Evolutionary conservation across 2,113 vertebrate genomes (phyloP).

Genomic region (Synodontis membranacea): DNA sequence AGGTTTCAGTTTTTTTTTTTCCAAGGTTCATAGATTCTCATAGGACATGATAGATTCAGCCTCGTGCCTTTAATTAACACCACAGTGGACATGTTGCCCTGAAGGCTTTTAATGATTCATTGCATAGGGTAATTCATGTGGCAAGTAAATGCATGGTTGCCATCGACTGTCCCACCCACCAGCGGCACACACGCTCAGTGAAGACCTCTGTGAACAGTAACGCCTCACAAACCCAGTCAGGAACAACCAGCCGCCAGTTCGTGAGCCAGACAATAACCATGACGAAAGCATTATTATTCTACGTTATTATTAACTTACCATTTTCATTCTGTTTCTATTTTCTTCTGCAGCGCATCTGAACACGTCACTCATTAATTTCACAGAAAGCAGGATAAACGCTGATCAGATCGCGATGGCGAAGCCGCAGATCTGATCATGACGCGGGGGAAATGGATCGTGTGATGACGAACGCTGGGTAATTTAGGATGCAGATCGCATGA

Average conservation of each 20-base stretch:
- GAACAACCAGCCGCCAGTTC: not conserved
- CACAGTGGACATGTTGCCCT: conserved; percentile 27
- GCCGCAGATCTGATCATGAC: not conserved
- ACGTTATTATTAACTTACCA: not conserved
- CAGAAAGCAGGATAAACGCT: not conserved
- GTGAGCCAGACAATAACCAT: too few species aligned
- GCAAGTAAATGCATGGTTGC: conserved; percentile 28
- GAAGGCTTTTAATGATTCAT: conserved; percentile 32
- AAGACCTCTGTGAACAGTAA: conserved; percentile 29
- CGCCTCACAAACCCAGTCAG: not conserved
- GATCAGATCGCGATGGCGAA: not conserved
- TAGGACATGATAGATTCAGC: not conserved
- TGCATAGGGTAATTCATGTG: conserved; percentile 30
- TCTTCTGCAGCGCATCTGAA: not conserved
- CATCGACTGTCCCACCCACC: conserved; percentile 41
- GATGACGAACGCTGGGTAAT: conserved; percentile 7
- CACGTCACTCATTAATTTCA: not conserved
- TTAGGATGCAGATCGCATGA: not conserved
- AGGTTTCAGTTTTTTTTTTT: not conserved
- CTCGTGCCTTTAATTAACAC: not conserved
- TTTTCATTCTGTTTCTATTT: not conserved
- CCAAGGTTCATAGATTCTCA: not conserved
- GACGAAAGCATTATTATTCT: not conserved
- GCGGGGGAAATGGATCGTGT: not conserved
- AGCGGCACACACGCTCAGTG: conserved; percentile 44